A percentile compares a stretch with the other conserved stretches of the same genome.
phyloP scores from a whole-genome alignment of 92 coral and sea anemone species.

The Epizoanthus ramosus region DNA sequence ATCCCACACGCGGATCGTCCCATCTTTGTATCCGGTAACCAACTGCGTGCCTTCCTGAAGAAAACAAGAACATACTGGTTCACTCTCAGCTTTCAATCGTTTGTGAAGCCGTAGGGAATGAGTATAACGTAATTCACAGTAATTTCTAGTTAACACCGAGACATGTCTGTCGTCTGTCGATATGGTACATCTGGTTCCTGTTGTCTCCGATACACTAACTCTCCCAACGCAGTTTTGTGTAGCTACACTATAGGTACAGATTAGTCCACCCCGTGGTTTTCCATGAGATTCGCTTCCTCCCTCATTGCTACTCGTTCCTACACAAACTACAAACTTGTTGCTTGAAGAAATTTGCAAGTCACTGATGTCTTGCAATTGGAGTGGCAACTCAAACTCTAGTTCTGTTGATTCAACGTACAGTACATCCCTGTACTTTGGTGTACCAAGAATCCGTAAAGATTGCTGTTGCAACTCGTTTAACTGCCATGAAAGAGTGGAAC shows the following conservation, averaged over 20 bases:
- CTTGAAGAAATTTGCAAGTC: not conserved
- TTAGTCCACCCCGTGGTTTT: no score
- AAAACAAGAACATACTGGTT: not conserved
- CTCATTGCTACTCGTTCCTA: not conserved
- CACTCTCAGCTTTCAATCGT: not conserved
- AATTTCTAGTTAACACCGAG: not conserved
- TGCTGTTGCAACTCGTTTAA: not conserved
- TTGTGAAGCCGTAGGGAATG: not conserved
- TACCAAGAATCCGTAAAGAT: not conserved
- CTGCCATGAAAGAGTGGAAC: not conserved
- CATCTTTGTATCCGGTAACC: not conserved
- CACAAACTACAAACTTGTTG: not conserved
- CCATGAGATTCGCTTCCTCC: not conserved
- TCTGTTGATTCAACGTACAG: not conserved
- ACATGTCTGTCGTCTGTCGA: not conserved
- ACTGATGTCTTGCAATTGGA: not conserved
- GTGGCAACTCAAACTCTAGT: not conserved
- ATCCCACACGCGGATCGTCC: not conserved
- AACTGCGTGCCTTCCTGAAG: not conserved
- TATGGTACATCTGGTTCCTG: not conserved
- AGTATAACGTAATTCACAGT: not conserved
- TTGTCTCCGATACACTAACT: no score
- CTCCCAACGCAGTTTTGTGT: no score
- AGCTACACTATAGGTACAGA: no score
- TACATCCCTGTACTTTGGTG: not conserved